These are phyloP conservation scores for Falco punctatus DNA, from an alignment of 2,113 vertebrate genomes.

Conservation along the genomic window DNA sequence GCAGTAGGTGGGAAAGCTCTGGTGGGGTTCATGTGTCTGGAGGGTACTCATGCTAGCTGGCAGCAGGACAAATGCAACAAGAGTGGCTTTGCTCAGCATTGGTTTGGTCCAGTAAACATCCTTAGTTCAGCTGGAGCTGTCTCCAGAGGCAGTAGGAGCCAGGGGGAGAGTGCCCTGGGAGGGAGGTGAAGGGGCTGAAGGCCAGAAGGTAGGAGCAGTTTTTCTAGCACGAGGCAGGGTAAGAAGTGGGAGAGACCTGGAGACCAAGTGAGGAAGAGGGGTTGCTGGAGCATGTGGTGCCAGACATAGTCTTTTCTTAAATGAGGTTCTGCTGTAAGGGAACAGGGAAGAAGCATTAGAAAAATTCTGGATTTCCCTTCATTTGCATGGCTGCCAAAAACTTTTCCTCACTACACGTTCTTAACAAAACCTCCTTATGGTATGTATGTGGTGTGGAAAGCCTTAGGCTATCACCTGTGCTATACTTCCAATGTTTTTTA, in stretches of 20 bases:
- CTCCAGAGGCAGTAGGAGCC: not conserved
- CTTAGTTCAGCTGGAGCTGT: not conserved
- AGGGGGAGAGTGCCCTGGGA: not conserved
- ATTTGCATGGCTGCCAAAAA: not conserved
- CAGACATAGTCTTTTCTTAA: not conserved
- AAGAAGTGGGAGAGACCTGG: not conserved
- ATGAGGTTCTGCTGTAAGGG: not conserved
- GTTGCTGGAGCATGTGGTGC: not conserved
- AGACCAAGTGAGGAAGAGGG: not conserved
- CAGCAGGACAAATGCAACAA: not conserved
- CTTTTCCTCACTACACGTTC: not conserved
- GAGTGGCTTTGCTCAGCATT: rapidly evolving
- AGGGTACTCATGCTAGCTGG: not conserved
- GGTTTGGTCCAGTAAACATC: rapidly evolving
- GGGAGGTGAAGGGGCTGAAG: not conserved
- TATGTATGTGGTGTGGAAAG: not conserved
- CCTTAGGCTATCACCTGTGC: not conserved
- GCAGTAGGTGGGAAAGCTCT: rapidly evolving
- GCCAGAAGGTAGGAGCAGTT: not conserved
- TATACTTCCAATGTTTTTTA: not conserved
- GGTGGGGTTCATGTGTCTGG: not conserved
- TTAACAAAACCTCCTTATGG: not conserved
- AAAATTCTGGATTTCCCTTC: not conserved
- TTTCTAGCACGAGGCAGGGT: not conserved
- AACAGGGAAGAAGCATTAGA: not conserved